Conservation (phyloP, 2,888 invertebrate genomes). For the Sicus ferrugineus region DNA sequence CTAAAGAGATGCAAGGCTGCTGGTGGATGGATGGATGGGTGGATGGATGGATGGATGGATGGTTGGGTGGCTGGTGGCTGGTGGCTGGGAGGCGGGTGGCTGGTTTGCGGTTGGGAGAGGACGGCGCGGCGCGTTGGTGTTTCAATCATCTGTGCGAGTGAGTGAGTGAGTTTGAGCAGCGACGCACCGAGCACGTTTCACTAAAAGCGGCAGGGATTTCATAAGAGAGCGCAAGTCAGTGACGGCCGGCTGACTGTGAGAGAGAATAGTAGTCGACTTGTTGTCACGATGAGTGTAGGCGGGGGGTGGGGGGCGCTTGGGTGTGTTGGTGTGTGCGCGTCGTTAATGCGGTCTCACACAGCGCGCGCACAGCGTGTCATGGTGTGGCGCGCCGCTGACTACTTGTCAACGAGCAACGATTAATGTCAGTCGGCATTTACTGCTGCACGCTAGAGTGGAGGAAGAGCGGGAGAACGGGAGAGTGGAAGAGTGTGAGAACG, state of each 20-base stretch:
- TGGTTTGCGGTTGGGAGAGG: not conserved
- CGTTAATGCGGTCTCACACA: not conserved
- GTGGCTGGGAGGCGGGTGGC: too few species aligned
- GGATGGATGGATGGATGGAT: too few species aligned
- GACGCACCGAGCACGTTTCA: not conserved
- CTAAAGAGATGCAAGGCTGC: too few species aligned
- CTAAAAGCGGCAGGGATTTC: conserved; percentile 3
- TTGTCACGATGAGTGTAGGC: not conserved
- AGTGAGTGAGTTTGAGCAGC: too few species aligned
- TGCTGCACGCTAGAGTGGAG: conserved; percentile 7
- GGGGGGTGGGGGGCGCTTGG: not conserved
- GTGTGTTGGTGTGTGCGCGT: conserved; percentile 1
- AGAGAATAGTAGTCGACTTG: not conserved
- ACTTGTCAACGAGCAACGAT: conserved; percentile 39
- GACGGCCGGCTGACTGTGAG: not conserved
- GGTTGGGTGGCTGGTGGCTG: not conserved
- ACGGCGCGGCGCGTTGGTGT: not conserved
- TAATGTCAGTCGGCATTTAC: conserved; percentile 33
- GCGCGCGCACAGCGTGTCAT: conserved; percentile 11
- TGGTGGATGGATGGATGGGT: too few species aligned
- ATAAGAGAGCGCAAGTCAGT: conserved; percentile 1
- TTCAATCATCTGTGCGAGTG: too few species aligned
- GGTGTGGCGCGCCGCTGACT: conserved; percentile 21
- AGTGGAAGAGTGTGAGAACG: not conserved
- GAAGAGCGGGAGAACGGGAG: not conserved